A percentile compares a stretch with the other conserved stretches of the same genome.
Conservation (phyloP, 1,140 invertebrate species). For the Brevipalpus yothersi region DNA sequence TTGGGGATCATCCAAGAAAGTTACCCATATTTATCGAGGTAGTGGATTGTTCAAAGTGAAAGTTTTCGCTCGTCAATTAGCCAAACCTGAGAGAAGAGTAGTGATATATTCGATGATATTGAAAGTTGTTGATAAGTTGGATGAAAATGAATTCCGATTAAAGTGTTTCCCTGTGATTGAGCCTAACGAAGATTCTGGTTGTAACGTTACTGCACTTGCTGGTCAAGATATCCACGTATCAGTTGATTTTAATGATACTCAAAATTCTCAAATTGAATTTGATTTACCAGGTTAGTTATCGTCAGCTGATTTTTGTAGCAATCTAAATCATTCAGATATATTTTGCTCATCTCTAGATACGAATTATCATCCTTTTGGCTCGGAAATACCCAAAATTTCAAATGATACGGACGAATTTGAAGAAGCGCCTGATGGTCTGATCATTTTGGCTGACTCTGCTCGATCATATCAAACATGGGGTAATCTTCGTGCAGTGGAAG, state of each 20-base stretch:
- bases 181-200: conserved; percentile 11
- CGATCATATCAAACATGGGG: background rate
- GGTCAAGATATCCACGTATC: conserved; percentile 11
- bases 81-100: background rate
- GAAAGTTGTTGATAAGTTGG: conserved; percentile 8
- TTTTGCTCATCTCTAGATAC: background rate
- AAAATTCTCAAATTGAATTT: conserved; percentile 4
- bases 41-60: background rate
- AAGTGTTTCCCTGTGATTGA: conserved; percentile 13
- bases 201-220: conserved; percentile 8
- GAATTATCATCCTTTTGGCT: background rate
- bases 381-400: background rate
- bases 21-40: background rate
- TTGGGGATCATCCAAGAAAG: background rate
- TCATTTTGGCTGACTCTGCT: background rate
- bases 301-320: background rate
- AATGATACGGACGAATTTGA: background rate
- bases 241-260: conserved; percentile 11
- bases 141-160: conserved; percentile 9
- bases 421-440: background rate
- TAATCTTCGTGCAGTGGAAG: conserved; percentile 9
- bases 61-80: background rate
- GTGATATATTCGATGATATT: background rate
- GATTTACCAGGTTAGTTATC: conserved; percentile 8
- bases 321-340: background rate